A percentile compares a stretch with the other conserved stretches of the same genome.
These are phyloP conservation scores for Styela clava DNA, from an alignment of 23 tunicate genomes.

Conservation along the genomic window DNA sequence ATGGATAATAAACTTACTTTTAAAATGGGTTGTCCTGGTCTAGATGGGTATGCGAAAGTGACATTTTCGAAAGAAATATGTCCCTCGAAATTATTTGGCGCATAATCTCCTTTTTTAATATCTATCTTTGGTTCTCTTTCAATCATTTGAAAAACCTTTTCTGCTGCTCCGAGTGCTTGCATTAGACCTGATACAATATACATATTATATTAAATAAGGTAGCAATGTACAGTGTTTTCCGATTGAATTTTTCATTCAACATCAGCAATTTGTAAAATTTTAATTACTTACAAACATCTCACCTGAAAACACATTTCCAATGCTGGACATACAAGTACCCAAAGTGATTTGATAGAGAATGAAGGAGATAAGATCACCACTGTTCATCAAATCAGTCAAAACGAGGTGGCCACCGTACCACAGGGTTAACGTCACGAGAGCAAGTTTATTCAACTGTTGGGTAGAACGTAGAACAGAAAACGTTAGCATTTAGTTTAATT, in stretches of 20 bases:
- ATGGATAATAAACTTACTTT: slow-evolving; percentile 45
- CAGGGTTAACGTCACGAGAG: slow-evolving; percentile 32
- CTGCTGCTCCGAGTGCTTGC: slow-evolving; percentile 98
- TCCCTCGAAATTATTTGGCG: slow-evolving; percentile 46
- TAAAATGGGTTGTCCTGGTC: slow-evolving; percentile 77
- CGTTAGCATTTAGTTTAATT: too few species aligned
- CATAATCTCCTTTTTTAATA: slow-evolving; percentile 43
- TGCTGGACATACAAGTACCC: slow-evolving; percentile 32
- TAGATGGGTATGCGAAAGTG: slow-evolving; percentile 70
- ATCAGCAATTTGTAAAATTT: too few species aligned
- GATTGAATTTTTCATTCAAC: too few species aligned
- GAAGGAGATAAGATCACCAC: slow-evolving; percentile 36
- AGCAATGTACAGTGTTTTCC: too few species aligned
- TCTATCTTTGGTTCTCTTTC: slow-evolving; percentile 62
- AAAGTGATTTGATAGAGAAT: slow-evolving; percentile 47
- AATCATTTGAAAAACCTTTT: slow-evolving; percentile 84
- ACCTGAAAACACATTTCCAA: slow-evolving; percentile 73
- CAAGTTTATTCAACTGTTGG: slow-evolving; percentile 18
- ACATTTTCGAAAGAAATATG: slow-evolving; percentile 69
- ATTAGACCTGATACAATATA: slow-evolving; percentile 92
- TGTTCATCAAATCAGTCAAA: slow-evolving; percentile 26
- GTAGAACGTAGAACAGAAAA: too few species aligned
- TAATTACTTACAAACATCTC: too few species aligned
- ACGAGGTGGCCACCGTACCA: slow-evolving; percentile 66
- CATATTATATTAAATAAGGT: too few species aligned